phyloP scores from a whole-genome alignment of 2,113 vertebrate species.

The Ceuthmochares aereus region DNA sequence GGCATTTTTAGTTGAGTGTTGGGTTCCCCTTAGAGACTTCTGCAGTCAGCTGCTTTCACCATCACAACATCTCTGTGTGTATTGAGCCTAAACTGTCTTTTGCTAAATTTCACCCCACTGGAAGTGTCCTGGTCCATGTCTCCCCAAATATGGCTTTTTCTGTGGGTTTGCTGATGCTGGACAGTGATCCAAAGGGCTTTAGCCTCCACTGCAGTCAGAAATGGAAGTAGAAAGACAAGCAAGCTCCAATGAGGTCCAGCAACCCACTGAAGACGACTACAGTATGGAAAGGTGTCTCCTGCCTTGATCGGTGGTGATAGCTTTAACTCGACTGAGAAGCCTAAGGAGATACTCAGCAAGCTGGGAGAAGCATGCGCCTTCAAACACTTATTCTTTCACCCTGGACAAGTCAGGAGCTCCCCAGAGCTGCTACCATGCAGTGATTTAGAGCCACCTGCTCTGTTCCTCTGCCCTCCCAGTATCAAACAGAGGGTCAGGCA shows the following conservation, averaged over 20 bases:
- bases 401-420: fast-evolving
- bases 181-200: background rate
- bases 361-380: fast-evolving
- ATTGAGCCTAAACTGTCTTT: background rate
- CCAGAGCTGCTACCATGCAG: background rate
- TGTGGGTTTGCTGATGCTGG: background rate
- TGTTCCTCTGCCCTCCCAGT: too few species aligned
- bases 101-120: background rate
- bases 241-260: background rate
- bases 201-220: background rate
- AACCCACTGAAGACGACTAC: background rate
- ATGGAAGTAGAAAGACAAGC: background rate
- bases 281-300: background rate
- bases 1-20: background rate
- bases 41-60: background rate
- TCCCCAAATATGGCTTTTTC: background rate
- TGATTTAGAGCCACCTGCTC: background rate
- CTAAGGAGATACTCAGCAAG: background rate
- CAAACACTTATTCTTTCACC: background rate
- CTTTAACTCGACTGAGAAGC: background rate
- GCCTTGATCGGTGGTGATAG: fast-evolving
- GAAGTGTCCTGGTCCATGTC: background rate
- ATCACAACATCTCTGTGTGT: background rate
- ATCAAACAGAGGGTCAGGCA: fast-evolving
- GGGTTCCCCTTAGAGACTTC: background rate